Base-by-base conservation (phyloP, 1,140 invertebrate genomes). In the Pachypsylla venusta region DNA sequence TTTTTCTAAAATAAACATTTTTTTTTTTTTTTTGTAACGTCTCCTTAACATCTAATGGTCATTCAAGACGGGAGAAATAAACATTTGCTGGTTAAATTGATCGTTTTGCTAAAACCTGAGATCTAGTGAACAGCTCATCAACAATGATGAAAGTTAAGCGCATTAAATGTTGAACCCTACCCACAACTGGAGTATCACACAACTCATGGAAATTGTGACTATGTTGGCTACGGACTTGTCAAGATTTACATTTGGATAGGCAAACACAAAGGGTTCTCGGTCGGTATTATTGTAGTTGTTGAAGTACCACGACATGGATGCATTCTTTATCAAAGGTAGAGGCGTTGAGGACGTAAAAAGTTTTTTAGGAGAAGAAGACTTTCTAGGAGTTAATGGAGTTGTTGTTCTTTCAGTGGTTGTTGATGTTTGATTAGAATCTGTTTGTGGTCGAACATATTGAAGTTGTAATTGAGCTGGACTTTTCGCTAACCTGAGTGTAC, bases 271-370 rank as follows among this genome's bases (percentile, higher is more conserved):
- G 13, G 83, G 81, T 62, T 83, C 77, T 60, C 83, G 67, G 64
- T 82, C 78, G 14, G 79, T 78, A 62, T 80, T 80, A 67, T 87
- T 85, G 65, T 87, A 87, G 70, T 85, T 84, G 57, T 79, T 79
- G 68, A 82, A 87, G 67, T 87, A 87, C 85, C 85, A 87, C 62
- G 81, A 81, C 61, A 78, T 76, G 22, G 42, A 48, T 4, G 42
- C 42, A 19, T 48, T 48, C 42, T 48, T 48, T 19, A 19, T 48
- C 7, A 48, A 19, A 4, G 42, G 42, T 19, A 48, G 42, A 7
- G 42, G 5, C n/a, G 42, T 48, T 4, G 42, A 48, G 42, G 42
- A 5, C 7, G n/a, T n/a, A 19, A n/a, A 19, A 10, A 22, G 7
- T 48, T 19, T 48, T 22, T 48, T 22, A 19, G 42, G 16, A 22